Evolutionary conservation across 2,113 vertebrate species (phyloP).

Genomic region (Tachysurus vachellii): DNA sequence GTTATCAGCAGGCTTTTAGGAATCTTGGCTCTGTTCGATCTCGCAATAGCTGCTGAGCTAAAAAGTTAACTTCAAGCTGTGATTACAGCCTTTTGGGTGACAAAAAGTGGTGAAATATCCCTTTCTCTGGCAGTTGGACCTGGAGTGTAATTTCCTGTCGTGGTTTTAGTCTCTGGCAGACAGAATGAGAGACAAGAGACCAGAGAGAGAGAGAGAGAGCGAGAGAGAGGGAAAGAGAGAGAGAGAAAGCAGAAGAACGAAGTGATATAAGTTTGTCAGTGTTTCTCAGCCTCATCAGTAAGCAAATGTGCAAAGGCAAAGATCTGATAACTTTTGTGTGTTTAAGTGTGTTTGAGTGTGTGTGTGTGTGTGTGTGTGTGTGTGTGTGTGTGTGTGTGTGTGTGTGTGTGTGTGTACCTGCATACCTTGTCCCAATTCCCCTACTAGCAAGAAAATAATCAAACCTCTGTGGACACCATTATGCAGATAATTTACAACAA

Average conservation of each 20-base stretch:
- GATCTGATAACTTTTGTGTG: neutral
- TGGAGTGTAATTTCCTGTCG: slow-evolving; percentile 19
- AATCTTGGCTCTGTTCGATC: slow-evolving; percentile 12
- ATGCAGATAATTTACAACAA: slow-evolving; percentile 19
- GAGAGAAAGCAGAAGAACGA: neutral
- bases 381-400: no score
- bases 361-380: neutral
- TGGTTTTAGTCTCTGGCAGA: neutral
- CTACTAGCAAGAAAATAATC: slow-evolving; percentile 22
- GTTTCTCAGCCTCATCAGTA: slow-evolving; percentile 24
- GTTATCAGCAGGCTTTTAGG: slow-evolving; percentile 24
- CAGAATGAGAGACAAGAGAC: neutral
- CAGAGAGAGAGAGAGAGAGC: neutral
- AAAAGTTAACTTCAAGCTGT: slow-evolving; percentile 23
- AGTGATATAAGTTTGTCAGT: slow-evolving; percentile 10
- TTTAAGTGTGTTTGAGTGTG: neutral
- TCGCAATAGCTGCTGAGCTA: slow-evolving; percentile 7
- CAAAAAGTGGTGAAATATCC: slow-evolving; percentile 28
- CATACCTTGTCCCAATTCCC: neutral
- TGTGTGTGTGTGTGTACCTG: neutral
- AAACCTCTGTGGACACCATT: slow-evolving; percentile 30
- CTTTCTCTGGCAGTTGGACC: neutral
- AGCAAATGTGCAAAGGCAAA: slow-evolving; percentile 31
- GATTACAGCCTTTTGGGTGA: slow-evolving; percentile 21
- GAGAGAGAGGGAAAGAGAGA: neutral